Evolutionary conservation across 2,888 invertebrate genomes (phyloP).

Genomic region (Phaedon cochleariae): DNA sequence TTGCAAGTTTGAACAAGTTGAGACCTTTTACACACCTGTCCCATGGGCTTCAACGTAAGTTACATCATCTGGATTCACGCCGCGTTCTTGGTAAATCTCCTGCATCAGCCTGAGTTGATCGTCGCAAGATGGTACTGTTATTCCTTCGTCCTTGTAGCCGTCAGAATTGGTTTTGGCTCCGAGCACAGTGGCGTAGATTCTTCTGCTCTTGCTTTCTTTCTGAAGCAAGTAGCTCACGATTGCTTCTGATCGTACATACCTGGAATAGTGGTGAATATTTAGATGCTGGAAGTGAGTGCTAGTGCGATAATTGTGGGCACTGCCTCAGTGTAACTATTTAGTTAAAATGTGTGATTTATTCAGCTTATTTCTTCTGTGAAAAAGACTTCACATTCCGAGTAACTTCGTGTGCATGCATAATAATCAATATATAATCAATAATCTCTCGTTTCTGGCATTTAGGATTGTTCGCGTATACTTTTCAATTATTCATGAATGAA

Average conservation of each 20-base stretch:
- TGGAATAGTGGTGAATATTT: neutral
- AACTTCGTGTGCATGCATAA: too few species aligned
- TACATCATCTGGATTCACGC: conserved; percentile 64
- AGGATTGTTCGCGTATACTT: too few species aligned
- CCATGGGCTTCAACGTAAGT: conserved; percentile 70
- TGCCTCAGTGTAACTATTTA: too few species aligned
- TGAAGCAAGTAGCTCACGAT: conserved; percentile 61
- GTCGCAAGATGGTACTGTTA: conserved; percentile 49
- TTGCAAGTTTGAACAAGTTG: neutral
- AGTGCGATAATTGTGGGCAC: too few species aligned
- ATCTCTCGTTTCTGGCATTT: too few species aligned
- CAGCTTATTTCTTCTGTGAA: too few species aligned
- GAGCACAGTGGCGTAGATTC: conserved; percentile 64
- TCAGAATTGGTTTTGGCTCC: conserved; percentile 68
- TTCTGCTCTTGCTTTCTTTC: conserved; percentile 57
- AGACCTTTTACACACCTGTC: conserved; percentile 59
- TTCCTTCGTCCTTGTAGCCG: conserved; percentile 59
- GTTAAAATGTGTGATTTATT: too few species aligned
- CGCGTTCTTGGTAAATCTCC: conserved; percentile 64
- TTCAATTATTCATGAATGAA: too few species aligned
- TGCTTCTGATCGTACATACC: conserved; percentile 59
- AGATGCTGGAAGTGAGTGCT: too few species aligned
- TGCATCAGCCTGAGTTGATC: conserved; percentile 56
- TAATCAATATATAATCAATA: too few species aligned
- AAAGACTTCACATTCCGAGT: too few species aligned